Conservation (phyloP, 2,888 invertebrate species). For the Agonum fuliginosum region DNA sequence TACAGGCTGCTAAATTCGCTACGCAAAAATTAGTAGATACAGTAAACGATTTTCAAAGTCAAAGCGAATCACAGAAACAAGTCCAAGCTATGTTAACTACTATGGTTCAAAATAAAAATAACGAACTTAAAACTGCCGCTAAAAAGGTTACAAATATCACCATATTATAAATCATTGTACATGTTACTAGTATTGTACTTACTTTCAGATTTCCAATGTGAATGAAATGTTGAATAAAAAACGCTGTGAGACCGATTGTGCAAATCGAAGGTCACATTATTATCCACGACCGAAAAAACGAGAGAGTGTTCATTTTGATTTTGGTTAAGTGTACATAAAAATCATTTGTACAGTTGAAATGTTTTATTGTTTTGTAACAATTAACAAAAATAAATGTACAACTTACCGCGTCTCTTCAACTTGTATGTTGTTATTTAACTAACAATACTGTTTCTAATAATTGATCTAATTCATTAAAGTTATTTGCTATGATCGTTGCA, state of each 20-base stretch:
- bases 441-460: background rate
- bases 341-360: background rate
- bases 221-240: background rate
- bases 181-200: no score
- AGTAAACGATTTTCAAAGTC: conserved; percentile 68
- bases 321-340: background rate
- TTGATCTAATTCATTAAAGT: background rate
- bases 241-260: no score
- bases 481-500: conserved; percentile 42
- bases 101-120: conserved; percentile 68
- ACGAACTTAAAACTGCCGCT: conserved; percentile 53
- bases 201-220: background rate
- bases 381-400: conserved; percentile 37
- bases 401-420: background rate
- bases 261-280: background rate
- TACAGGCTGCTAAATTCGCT: conserved; percentile 69
- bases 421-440: background rate
- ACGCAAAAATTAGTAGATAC: conserved; percentile 69
- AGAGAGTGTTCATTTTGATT: background rate
- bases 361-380: conserved; percentile 27
- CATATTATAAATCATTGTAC: background rate
- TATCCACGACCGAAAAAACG: background rate
- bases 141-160: background rate
- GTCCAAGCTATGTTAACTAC: conserved; percentile 67
- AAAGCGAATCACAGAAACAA: conserved; percentile 67